Percentiles rank a stretch among this genome's conserved stretches.
Evolutionary conservation across 2,888 invertebrate species (phyloP).

Genomic region (Cantharis rustica): DNA sequence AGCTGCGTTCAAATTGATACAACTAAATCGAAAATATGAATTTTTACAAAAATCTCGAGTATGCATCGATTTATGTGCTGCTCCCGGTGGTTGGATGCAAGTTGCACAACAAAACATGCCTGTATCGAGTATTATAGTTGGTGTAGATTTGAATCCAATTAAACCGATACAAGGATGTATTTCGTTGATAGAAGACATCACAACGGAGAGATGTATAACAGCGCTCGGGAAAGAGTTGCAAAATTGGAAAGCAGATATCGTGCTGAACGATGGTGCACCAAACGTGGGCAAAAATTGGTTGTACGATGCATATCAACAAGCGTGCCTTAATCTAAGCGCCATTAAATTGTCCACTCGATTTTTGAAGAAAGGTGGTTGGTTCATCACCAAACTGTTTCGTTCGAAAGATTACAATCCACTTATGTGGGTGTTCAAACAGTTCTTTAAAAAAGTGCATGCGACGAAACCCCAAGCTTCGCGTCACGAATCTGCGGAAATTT

Average conservation of each 20-base stretch:
- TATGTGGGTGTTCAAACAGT: slow-evolving; percentile 93
- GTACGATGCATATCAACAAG: slow-evolving; percentile 95
- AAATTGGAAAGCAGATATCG: slow-evolving; percentile 96
- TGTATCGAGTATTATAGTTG: slow-evolving; percentile 90
- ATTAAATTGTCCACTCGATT: slow-evolving; percentile 91
- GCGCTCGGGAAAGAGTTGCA: slow-evolving; percentile 84
- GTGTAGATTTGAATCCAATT: slow-evolving; percentile 96
- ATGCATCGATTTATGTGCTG: slow-evolving; percentile 97
- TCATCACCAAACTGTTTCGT: slow-evolving; percentile 97
- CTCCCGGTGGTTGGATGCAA: slow-evolving; percentile 99
- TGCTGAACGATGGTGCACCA: slow-evolving; percentile 97
- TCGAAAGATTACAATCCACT: slow-evolving; percentile 97
- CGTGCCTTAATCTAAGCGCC: slow-evolving; percentile 88
- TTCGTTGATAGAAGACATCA: slow-evolving; percentile 91
- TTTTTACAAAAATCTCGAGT: slow-evolving; percentile 96
- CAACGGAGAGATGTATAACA: slow-evolving; percentile 89
- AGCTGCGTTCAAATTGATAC: slow-evolving; percentile 99
- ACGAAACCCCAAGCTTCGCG: slow-evolving; percentile 99
- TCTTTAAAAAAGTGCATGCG: slow-evolving; percentile 96
- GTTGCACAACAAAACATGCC: slow-evolving; percentile 98
- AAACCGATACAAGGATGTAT: slow-evolving; percentile 89
- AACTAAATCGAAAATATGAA: slow-evolving; percentile 95
- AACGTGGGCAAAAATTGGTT: slow-evolving; percentile 97
- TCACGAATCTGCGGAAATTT: slow-evolving; percentile 98
- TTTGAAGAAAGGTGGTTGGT: slow-evolving; percentile 90